Base-by-base conservation (phyloP, 2,113 vertebrate species). In the Megalops atlanticus region DNA sequence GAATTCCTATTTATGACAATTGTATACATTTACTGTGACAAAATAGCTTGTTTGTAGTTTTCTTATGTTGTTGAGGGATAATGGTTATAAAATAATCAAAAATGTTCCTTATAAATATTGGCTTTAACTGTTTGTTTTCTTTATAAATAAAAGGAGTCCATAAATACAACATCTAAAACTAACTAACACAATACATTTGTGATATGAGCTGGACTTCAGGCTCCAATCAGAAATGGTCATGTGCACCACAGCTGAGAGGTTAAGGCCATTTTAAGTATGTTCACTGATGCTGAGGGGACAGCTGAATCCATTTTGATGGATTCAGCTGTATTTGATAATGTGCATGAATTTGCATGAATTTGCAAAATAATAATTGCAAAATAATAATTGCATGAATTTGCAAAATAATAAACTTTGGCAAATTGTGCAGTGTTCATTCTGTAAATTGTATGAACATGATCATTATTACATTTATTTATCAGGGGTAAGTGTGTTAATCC, bases 31-130 rank as follows among this genome's bases (percentile, higher is more conserved):
- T 49, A 84, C 78, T 72, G 74, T 71, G 80, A 87, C 81, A 90
- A 91, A 90, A 92, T 81, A 87, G 72, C 43, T 78, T 81, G 75
- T 89, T 52, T 80, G 76, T 72, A 84, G 81, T 84, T 87, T 74
- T 70, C 72, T 85, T 35, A 84, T 31, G 15, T 86, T 81, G 82
- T 72, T 16, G n/a, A 89, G 86, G 85, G 90, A 86, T 78, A 92
- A 90, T 74, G 80, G 39, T 78, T 90, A 92, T 88, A 92, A 92
- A 93, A 92, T 84, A 86, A 85, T 88, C 69, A 47, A 77, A n/a
- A 88, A 89, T 84, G 87, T 86, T 90, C 85, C 85, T 88, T 91
- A 89, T 93, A 82, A 92, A 93, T 87, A 91, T 90, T 90, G 89
- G 88, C 87, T 88, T 91, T 89, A 86, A 76, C 85, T 85, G 85